Base-by-base conservation (phyloP, 2,888 invertebrate genomes). In the Acrocyrtus sp. region DNA sequence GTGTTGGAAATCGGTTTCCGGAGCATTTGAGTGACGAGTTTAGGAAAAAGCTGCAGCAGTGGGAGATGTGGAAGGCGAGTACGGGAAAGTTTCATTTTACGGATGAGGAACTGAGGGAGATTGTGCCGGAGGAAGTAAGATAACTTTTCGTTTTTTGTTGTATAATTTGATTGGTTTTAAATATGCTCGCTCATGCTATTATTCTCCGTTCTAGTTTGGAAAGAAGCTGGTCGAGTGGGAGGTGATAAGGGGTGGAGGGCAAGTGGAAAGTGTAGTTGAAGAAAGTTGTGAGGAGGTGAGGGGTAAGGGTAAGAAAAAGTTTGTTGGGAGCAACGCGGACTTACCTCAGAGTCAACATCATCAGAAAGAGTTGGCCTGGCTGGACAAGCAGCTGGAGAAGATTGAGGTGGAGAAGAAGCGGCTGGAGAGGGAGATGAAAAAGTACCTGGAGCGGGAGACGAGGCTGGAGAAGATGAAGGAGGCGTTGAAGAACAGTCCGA, bases 171-270 rank as follows among this genome's bases (percentile, higher is more conserved):
- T n/a, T n/a, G n/a, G n/a, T n/a, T n/a, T n/a, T n/a, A n/a, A n/a
- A n/a, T n/a, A n/a, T n/a, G n/a, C n/a, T n/a, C n/a, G n/a, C n/a
- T n/a, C n/a, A n/a, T n/a, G n/a, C n/a, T n/a, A n/a, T n/a, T n/a
- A n/a, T n/a, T n/a, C n/a, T n/a, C n/a, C n/a, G n/a, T n/a, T n/a
- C n/a, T n/a, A n/a, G 82, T 94, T 94, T 83, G 87, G 91, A 39
- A 91, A 90, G 82, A 94, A 92, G 85, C 88, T 94, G 86, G 92
- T 93, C 82, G 92, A 92, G 85, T 95, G 95, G 95, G 92, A 92
- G 82, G 89, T 89, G 76, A 89, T 92, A 83, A 92, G 92, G 83
- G 87, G 89, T 50, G 66, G 15, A 45, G 12, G 19, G 19, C 51
- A 51, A 10, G n/a, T n/a, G n/a, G n/a, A n/a, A n/a, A n/a, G n/a